Base-by-base conservation (phyloP, 2,113 vertebrate genomes). In the Bothrops jararaca region DNA sequence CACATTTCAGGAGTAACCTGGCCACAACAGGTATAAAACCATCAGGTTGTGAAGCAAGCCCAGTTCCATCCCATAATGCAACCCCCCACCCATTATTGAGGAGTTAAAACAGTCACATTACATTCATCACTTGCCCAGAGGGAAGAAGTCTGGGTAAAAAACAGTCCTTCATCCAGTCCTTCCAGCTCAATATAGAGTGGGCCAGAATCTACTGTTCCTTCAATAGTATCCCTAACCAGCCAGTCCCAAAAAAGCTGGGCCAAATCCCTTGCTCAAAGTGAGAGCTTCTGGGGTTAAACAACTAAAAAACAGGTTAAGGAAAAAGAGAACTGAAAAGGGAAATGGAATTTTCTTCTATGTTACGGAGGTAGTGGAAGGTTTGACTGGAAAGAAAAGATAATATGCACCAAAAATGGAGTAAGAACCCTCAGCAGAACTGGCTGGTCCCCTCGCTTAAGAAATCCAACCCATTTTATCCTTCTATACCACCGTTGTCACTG, bases 181-280 rank as follows among this genome's bases (percentile, higher is more conserved):
- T 64, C 58, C 58, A 88, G 56, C 86, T 64, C 57, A 54, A 58
- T 85, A 58, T 69, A 58, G 20, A 88, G 64, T 89, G 52, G 64
- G 88, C 64, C 64, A 89, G 64, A 53, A 88, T 64, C 64, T 89
- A 18, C 92, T 58, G 64, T 50, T 89, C 69, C 53, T 89, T 85
- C 58, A 64, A 48, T 5, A 56, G 86, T 52, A 85, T 22, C 53
- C 91, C 88, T 42, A 89, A 89, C 86, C 93, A 93, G 90, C 90
- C 90, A 85, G 90, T 91, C 90, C 93, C 69, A 85, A 89, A 53
- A 85, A 39, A 86, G 26, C 90, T 86, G 91, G 91, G 92, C 86
- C 91, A 90, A 54, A 48, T 22, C 57, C 53, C 89, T 50, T 3
- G 10, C 86, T 58, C 57, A 87, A 90, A 93, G 85, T 86, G 89